These are phyloP conservation scores for Limenitis arthemis DNA, from an alignment of 2,888 invertebrate genomes.

Conservation along the genomic window DNA sequence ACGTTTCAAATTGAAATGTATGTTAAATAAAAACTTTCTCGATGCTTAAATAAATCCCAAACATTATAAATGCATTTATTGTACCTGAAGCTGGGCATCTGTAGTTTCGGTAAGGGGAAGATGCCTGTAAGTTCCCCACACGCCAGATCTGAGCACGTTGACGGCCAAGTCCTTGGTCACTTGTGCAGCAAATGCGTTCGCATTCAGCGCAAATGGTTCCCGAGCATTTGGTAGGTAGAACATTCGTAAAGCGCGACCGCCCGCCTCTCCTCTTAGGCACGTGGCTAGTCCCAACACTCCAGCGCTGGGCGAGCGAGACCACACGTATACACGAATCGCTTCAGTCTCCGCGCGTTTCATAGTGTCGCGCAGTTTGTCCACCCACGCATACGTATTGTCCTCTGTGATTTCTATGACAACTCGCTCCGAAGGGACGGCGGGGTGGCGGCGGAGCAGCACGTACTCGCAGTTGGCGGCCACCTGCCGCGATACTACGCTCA, in stretches of 20 bases:
- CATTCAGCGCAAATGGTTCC: conserved; percentile 72
- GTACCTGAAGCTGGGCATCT: conserved; percentile 66
- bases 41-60: too few species aligned
- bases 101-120: conserved; percentile 71
- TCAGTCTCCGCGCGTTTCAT: conserved; percentile 76
- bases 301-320: conserved; percentile 76
- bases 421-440: conserved; percentile 41
- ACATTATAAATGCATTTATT: too few species aligned
- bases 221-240: conserved; percentile 78
- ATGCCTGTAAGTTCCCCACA: conserved; percentile 93
- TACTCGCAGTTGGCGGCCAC: conserved; percentile 75
- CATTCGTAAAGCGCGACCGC: conserved; percentile 83
- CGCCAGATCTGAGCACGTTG: conserved; percentile 86
- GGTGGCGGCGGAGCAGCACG: conserved; percentile 77
- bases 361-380: conserved; percentile 83
- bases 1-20: too few species aligned
- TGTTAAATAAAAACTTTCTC: too few species aligned
- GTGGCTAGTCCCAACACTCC: conserved; percentile 92
- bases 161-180: conserved; percentile 84
- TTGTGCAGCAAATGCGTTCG: conserved; percentile 74
- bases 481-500: conserved; percentile 41
- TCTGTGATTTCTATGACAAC: conserved; percentile 79
- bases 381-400: conserved; percentile 80
- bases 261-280: conserved; percentile 91
- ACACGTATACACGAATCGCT: conserved; percentile 75